Base-by-base conservation (phyloP, 2,888 invertebrate species). In the Gandaritis pyraliata region DNA sequence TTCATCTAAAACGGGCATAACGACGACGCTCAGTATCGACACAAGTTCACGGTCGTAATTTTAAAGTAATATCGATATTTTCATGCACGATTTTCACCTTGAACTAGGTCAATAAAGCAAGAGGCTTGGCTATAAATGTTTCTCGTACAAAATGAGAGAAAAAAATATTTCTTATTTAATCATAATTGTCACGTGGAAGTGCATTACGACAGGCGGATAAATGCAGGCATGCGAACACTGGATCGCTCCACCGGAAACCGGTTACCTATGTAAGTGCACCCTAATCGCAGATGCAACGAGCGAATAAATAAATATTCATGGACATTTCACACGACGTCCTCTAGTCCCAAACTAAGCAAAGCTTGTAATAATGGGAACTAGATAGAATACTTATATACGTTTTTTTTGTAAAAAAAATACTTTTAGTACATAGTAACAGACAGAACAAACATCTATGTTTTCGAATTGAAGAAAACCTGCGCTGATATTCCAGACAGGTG, bases 11-110 rank as follows among this genome's bases (percentile, higher is more conserved):
- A 23, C 39, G 13, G 29, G 54, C 36, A 38, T 54, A 36, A 18
- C 46, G 13, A 38, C 36, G 12, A 47, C 13, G 12, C 29, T 47
- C 29, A 29, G 16, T 11, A 16, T n/a, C 52, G 13, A 36, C n/a
- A 29, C 30, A 48, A 48, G 41, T 30, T 41, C 48, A 55, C 7
- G 48, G 48, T 55, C 47, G 10, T n/a, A 16, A 48, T 29, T 39
- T 55, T 29, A 29, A 23, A 39, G 15, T 29, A 30, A 39, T 55
- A 48, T 39, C 55, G 39, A 8, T 3, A 33, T 54, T 47, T 46
- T 12, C 15, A 23, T 15, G 16, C 41, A 45, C 47, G 13, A 36
- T 41, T 18, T 46, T 58, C 39, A 62, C 58, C 57, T 62, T 58
- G 58, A 23, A 36, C n/a, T 33, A 39, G 52, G 47, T 57, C 52